Conservation (phyloP, 1,140 invertebrate genomes). For the Homalodisca vitripennis region DNA sequence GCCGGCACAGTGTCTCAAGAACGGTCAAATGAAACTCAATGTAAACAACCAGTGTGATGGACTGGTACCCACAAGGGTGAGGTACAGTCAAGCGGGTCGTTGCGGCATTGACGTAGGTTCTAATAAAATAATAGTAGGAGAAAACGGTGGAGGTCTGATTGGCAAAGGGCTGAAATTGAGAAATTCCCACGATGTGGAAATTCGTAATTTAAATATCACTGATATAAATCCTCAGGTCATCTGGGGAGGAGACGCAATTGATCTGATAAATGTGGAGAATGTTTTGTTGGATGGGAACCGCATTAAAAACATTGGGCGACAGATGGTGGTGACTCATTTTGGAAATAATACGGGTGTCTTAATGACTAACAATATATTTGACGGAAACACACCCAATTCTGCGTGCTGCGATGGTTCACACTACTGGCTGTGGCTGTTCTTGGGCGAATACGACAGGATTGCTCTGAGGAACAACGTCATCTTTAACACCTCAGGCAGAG, state of each 20-base stretch:
- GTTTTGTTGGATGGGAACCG: neutral
- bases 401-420: slow-evolving; percentile 16
- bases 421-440: slow-evolving; percentile 26
- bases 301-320: slow-evolving; percentile 13
- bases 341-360: neutral
- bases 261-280: neutral
- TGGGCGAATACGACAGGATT: slow-evolving; percentile 4
- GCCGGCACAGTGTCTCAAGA: neutral
- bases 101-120: neutral
- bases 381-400: slow-evolving; percentile 24
- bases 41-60: slow-evolving; percentile 15
- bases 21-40: slow-evolving; percentile 14
- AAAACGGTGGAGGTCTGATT: neutral
- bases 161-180: slow-evolving; percentile 13
- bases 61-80: slow-evolving; percentile 1
- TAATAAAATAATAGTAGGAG: slow-evolving; percentile 14
- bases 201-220: neutral
- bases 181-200: slow-evolving; percentile 2
- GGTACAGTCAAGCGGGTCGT: slow-evolving; percentile 1
- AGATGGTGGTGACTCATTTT: slow-evolving; percentile 10
- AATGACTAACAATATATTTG: slow-evolving; percentile 9
- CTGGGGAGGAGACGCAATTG: slow-evolving; percentile 26
- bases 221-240: slow-evolving; percentile 25
- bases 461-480: slow-evolving; percentile 15
- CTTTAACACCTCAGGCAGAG: slow-evolving; percentile 4